These are phyloP conservation scores for Sebastes cheni DNA, from an alignment of 2,797 vertebrate genomes.

Conservation along the genomic window DNA sequence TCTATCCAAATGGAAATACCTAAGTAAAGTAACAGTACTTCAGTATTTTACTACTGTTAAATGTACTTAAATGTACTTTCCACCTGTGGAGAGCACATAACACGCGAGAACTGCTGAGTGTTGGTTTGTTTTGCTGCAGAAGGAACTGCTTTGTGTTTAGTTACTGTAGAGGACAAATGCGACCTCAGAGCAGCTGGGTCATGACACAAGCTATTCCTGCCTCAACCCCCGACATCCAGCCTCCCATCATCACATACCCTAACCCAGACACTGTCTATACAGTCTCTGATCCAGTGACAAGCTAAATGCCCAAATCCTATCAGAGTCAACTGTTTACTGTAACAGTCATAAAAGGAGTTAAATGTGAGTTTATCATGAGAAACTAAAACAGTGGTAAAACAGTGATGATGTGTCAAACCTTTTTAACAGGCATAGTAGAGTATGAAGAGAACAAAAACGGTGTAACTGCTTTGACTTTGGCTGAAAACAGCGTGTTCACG, in stretches of 20 bases:
- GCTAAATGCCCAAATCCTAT: neutral
- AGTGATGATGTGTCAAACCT: neutral
- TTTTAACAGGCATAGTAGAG: neutral
- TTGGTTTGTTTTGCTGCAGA: neutral
- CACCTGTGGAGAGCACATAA: neutral
- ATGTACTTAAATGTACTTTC: neutral
- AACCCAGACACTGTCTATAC: neutral
- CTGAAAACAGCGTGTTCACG: too few species aligned
- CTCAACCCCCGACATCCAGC: conserved; percentile 19
- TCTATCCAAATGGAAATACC: neutral
- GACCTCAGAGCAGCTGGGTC: conserved; percentile 41
- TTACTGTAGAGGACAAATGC: conserved; percentile 20
- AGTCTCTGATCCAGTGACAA: neutral
- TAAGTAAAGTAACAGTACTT: neutral
- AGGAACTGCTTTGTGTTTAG: conserved; percentile 8
- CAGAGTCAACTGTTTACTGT: neutral
- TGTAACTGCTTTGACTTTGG: neutral
- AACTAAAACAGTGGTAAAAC: neutral
- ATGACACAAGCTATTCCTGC: conserved; percentile 42
- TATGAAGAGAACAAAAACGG: neutral
- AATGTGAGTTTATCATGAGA: neutral
- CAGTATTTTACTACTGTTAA: neutral
- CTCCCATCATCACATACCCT: conserved; percentile 13
- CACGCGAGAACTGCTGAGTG: neutral
- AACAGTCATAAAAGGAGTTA: neutral